Evolutionary conservation across 2,797 vertebrate genomes (phyloP), one percentile per base, ranked within the genome.

Genomic region (Apodemus agrarius): DNA sequence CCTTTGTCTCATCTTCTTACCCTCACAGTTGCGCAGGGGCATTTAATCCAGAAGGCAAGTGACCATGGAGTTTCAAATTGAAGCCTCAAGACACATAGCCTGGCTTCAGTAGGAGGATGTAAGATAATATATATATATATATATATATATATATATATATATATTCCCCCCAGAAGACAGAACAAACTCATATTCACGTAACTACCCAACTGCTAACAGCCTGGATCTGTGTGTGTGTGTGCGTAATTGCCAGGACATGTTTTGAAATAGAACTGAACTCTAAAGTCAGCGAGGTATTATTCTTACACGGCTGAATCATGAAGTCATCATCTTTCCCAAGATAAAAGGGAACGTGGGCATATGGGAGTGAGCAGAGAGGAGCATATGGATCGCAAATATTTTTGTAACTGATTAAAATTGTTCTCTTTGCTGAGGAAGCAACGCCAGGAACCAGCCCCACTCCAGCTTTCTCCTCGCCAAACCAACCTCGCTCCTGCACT

Each of bases 221-320:
- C 96, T 97, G 96, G 79, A 26, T 84, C n/a, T 94, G 24, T 69
- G 46, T 91, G 24, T 69, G 46, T 91, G 96, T 91, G 82, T 93
- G 91, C 43, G 80, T 93, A 95, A 97, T 96, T 96, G 96, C 89
- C 96, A 95, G 95, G 89, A 94, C 95, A 94, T 74, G 9, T 93
- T 95, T 95, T 46, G 97, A 98, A 98, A 98, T 97, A 98, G 98
- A 94, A 97, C 89, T 31, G 80, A 87, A 93, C 95, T 94, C 95
- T 94, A 85, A 95, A 98, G 96, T 92, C 96, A 96, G 94, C 31
- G 92, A 97, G 96, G 97, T 97, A 98, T 97, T 98, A 97, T 97
- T 97, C 96, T 98, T 96, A 96, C 95, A 80, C 95, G 84, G 96
- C 95, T 98, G 98, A 98, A 97, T 98, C 98, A 97, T 96, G 96